Evolutionary conservation across 2,113 vertebrate genomes (phyloP), one percentile per base, ranked within the genome.

Genomic region (Paracanthobrama guichenoti): DNA sequence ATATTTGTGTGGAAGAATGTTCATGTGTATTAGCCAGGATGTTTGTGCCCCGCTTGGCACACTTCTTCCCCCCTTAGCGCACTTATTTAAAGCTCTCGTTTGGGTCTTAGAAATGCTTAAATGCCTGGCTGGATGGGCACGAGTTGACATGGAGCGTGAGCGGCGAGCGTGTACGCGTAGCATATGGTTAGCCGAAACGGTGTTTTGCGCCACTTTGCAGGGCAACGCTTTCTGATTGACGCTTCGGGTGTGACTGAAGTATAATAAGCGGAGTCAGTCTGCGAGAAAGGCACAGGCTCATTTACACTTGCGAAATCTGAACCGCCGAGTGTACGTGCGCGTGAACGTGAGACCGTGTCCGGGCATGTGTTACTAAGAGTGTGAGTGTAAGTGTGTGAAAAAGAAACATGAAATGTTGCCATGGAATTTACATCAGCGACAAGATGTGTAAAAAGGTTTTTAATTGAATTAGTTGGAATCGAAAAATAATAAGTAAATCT

Each of bases 221-320:
- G 79, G 53, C 77, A 57, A 10, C 69, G 82, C 74, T 80, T 79
- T 84, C 72, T 88, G 87, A 88, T 79, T 67, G 69, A 87, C 66
- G 88, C 76, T 88, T 81, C 82, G 82, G 77, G 88, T 81, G 79
- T 71, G 79, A 81, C 79, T 81, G 79, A 81, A 71, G 48, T 71
- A 87, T 90, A 91, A 92, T 89, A 87, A 90, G 88, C 82, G 85
- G 62, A 85, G 86, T 74, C 35, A 35, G 69, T 78, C 81, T 76
- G 79, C 59, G 55, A 86, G 53, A 86, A 80, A 64, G 72, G 71
- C 82, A 31, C 59, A 57, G 82, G 60, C 46, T 90, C 57, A 85
- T 90, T 90, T 91, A 85, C 86, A 88, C 69, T 35, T 55, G 26
- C 35, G 67, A 85, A 82, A 85, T 64, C 22, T 73, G 85, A 62